Evolutionary conservation across 2,888 invertebrate genomes (phyloP), one percentile per base, ranked within the genome.

Genomic region (Eupithecia abbreviata): DNA sequence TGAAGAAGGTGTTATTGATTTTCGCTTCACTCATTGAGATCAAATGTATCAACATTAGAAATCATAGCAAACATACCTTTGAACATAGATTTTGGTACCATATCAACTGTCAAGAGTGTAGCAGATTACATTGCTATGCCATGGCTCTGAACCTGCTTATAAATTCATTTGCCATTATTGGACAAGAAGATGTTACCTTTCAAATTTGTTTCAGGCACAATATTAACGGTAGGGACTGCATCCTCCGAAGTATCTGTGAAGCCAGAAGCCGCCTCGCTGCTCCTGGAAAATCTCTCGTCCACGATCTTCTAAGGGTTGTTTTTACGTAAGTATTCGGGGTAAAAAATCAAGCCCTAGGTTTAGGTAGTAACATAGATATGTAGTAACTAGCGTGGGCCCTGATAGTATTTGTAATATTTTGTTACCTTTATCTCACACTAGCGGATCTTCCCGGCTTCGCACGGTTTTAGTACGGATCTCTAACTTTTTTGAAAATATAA

Each of bases 201-300:
- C n/a, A 6, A 55, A 49, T n/a, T 41, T 81, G 72, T 95, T 95
- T 81, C 88, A 97, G 97, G 72, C 94, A 95, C 84, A 96, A 96
- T 69, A 86, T 96, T n/a, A 95, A 96, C 81, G 97, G 97, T 0
- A 93, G 93, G 49, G 90, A 94, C 30, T 97, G 97, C 87, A 90
- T 97, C 72, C 93, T 96, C 84, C 95, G 96, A 82, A 96, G 96
- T 77, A 95, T 97, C 77, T 97, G 97, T 85, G 97, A 97, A 85
- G 95, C 96, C 6, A 95, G 93, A 76, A 90, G 91, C 78, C 90
- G 96, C 83, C 88, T 97, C 73, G 95, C 95, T 42, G 93, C 95
- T 1, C 95, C 94, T 12, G 97, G 97, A 51, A 92, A 94, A 82
- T 97, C 96, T 3, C 92, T 97, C 75, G 94, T 97, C 70, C 96